phyloP scores from a whole-genome alignment of 2,888 invertebrate species.

The Limnephilus auricula region DNA sequence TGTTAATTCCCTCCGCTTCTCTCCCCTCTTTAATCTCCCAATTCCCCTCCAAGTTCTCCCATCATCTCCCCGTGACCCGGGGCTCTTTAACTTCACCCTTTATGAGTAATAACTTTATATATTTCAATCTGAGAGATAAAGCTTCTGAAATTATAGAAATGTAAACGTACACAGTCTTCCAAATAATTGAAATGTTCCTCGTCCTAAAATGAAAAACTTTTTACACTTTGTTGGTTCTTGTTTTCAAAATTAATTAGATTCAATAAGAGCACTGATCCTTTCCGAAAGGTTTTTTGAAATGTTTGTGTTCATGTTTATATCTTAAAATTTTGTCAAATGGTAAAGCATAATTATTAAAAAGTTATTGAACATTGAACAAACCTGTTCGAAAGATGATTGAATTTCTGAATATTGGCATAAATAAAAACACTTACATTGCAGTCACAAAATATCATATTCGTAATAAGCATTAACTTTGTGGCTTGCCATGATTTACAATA shows the following conservation, averaged over 20 bases:
- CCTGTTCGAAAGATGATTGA: neutral
- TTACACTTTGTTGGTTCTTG: neutral
- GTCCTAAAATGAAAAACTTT: neutral
- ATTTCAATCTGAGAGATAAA: constrained; percentile 59
- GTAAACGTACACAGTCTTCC: constrained; percentile 5
- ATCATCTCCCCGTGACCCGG: constrained; percentile 48
- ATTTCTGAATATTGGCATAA: neutral
- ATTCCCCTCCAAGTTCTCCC: constrained; percentile 59
- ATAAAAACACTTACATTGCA: no score
- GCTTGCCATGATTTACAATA: no score
- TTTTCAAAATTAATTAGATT: neutral
- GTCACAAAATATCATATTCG: no score
- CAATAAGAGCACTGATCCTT: neutral
- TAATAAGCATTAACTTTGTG: no score
- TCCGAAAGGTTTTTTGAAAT: neutral
- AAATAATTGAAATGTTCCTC: constrained; percentile 54
- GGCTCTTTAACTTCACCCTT: constrained; percentile 59
- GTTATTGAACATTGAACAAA: neutral
- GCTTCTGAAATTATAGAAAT: constrained; percentile 57
- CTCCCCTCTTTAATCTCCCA: constrained; percentile 50
- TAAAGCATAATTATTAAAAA: no score
- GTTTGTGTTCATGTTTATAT: neutral
- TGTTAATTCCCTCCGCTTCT: constrained; percentile 40
- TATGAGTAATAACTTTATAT: constrained; percentile 58
- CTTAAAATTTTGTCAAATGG: no score